phyloP scores from a whole-genome alignment of 2,113 vertebrate species.

The Pterocles orientalis region DNA sequence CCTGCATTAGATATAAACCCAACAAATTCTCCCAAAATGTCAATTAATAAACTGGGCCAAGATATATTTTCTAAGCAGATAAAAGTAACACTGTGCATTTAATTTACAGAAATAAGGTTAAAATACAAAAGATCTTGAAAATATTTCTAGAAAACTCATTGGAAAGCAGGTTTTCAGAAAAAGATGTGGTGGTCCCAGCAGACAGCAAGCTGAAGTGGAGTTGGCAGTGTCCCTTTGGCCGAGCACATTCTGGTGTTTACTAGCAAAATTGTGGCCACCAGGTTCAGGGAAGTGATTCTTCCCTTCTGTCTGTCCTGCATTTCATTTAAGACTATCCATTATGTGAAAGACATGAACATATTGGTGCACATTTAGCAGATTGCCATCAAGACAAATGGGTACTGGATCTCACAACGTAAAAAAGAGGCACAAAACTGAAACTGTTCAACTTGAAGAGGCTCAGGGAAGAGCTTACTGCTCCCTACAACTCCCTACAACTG shows the following conservation, averaged over 20 bases:
- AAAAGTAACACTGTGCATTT: not conserved
- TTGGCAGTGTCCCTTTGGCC: not conserved
- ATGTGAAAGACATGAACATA: not conserved
- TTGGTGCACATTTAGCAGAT: not conserved
- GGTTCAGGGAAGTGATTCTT: not conserved
- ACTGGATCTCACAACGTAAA: not conserved
- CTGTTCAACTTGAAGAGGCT: not conserved
- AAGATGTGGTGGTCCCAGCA: fast-evolving
- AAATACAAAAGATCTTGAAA: not conserved
- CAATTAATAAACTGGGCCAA: not conserved
- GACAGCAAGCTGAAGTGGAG: not conserved
- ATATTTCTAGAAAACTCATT: not conserved
- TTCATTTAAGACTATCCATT: not conserved
- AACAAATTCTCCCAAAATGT: not conserved
- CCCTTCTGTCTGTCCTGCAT: not conserved
- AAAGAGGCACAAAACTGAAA: not conserved
- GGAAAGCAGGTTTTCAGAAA: not conserved
- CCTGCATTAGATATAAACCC: not conserved
- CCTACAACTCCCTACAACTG: not conserved
- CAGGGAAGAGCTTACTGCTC: not conserved
- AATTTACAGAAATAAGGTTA: not conserved
- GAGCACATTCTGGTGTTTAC: not conserved
- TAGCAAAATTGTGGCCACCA: not conserved
- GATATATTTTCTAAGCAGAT: not conserved
- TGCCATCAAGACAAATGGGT: not conserved